Percentiles rank a stretch among this genome's conserved stretches.
Evolutionary conservation across 2,888 invertebrate genomes (phyloP).

Genomic region (Agrilus biguttatus): DNA sequence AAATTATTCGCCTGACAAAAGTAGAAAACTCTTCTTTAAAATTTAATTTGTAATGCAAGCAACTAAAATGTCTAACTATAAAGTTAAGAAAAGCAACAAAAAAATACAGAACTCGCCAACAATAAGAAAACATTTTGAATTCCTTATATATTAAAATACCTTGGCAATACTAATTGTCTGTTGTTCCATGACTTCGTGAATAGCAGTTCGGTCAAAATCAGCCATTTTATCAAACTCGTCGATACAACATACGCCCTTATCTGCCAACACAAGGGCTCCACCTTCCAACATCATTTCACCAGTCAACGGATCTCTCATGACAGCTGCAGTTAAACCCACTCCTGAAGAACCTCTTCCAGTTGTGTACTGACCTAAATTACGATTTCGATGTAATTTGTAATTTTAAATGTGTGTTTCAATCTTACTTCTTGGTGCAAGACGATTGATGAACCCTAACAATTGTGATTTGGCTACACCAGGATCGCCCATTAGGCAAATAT

Average conservation of each 20-base stretch:
- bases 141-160: constrained; percentile 29
- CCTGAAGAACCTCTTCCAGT: constrained; percentile 94
- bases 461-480: constrained; percentile 99
- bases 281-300: constrained; percentile 97
- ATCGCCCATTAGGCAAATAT: constrained; percentile 98
- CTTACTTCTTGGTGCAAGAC: constrained; percentile 75
- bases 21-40: too few relatives aligned
- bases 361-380: constrained; percentile 64
- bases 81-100: neutral
- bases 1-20: too few relatives aligned
- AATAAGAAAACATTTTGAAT: too few relatives aligned
- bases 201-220: constrained; percentile 85
- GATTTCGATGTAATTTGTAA: constrained; percentile 1
- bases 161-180: constrained; percentile 99
- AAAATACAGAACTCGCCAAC: neutral
- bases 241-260: constrained; percentile 96
- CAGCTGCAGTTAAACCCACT: constrained; percentile 97
- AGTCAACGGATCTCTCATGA: constrained; percentile 93
- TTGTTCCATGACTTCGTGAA: constrained; percentile 98
- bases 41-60: too few relatives aligned
- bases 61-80: too few relatives aligned
- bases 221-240: constrained; percentile 99
- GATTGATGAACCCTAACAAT: constrained; percentile 83
- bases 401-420: neutral
- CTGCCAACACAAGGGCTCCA: constrained; percentile 90